Evolutionary conservation across 2,888 invertebrate genomes (phyloP), one percentile per base, ranked within the genome.

Genomic region (Helobdella robusta): DNA sequence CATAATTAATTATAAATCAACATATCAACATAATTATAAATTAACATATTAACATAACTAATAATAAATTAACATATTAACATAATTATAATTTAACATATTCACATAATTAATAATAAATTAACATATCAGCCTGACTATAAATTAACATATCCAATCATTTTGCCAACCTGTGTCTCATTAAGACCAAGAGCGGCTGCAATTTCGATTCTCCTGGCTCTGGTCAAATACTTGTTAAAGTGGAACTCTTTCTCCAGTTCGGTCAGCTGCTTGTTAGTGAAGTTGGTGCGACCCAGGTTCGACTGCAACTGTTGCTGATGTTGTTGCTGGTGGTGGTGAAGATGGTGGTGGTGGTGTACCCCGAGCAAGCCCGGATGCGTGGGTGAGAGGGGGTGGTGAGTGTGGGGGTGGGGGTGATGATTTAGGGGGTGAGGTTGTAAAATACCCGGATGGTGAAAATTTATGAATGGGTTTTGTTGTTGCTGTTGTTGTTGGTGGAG

Each of bases 191-290:
- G 82, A 2, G 93, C 89, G 2, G 91, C 89, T 0, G 98, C 98
- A 72, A 98, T 98, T 82, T 98, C 98, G 78, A 97, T 95, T 74
- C 98, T 85, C 72, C 97, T 83, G 46, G 94, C 95, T 73, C 97
- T 83, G 46, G 97, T 98, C 75, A 98, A 85, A 83, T 98, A 98
- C 82, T 94, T 95, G 83, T 95, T 95, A 82, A 94, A 97, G 81
- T 97, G 97, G 82, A 97, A 98, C 81, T 98, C 97, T 78, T 98
- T 98, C 80, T 98, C 98, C 72, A 98, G 84, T 81, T 98, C 98
- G 1, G 97, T 98, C 70, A 98, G 85, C 80, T 98, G 98, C 81
- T 97, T 97, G 82, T 97, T 98, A 72, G 95, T 95, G 83, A 98
- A 98, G 83, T 98, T 98, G 48, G 98, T 98, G 65, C 98, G 85